phyloP scores from a whole-genome alignment of 2,888 invertebrate species.

The Troilus luridus region DNA sequence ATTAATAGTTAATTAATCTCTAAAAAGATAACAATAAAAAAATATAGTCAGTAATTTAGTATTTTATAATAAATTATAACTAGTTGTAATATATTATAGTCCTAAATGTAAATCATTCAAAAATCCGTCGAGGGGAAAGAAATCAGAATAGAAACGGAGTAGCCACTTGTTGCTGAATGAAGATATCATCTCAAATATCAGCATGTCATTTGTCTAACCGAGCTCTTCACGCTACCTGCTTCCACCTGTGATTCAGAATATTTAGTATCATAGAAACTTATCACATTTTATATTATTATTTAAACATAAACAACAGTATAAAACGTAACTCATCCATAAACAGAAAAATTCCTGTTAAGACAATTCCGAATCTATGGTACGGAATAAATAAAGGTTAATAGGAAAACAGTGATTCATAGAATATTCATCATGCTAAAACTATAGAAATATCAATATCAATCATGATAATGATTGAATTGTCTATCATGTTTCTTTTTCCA shows the following conservation, averaged over 20 bases:
- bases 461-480: no score
- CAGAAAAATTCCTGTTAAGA: neutral
- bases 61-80: no score
- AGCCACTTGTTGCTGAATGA: constrained; percentile 11
- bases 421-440: no score
- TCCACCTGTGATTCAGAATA: neutral
- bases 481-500: no score
- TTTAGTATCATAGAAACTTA: neutral
- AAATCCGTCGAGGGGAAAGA: constrained; percentile 2
- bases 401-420: neutral
- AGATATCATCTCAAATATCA: constrained; percentile 30
- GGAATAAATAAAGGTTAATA: neutral
- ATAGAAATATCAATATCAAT: no score
- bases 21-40: no score
- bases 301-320: neutral
- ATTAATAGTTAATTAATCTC: no score
- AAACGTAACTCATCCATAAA: neutral
- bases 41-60: no score
- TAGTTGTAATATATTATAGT: no score
- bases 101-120: neutral
- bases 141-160: constrained; percentile 24
- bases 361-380: neutral
- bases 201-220: neutral
- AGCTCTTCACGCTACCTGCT: neutral
- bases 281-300: neutral